Base-by-base conservation (phyloP, 2,797 vertebrate species). In the Pangasius djambal region DNA sequence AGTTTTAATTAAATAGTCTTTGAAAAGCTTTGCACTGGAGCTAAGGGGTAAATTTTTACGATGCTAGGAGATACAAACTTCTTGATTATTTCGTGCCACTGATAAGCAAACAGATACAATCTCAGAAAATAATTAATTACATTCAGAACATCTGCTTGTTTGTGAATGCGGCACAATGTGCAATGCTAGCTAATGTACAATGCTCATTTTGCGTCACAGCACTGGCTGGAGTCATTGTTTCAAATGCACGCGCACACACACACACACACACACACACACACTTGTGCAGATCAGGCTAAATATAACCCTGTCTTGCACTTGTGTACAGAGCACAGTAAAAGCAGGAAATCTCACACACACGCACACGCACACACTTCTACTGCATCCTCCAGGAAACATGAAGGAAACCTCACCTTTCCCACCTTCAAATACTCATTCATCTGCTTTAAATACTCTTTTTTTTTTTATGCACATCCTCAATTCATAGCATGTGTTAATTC, bases 381-480 rank as follows among this genome's bases (percentile, higher is more conserved):
- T 85, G 69, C 20, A 34, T 67, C 74, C 83, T 59, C n/a, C 61
- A 91, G 91, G 87, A 90, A 92, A 87, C 28, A 20, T 48, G 9
- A 59, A 83, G 89, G 87, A 90, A 91, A 59, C 86, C 81, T 59
- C 72, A 72, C 87, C 59, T 84, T 90, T 70, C 55, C 72, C 37
- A 18, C 37, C 7, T 63, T 89, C 81, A 88, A 67, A 74, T 20
- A 34, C 25, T 70, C 31, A 57, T 70, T 63, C 22, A 63, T 69
- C 48, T 20, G 8, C 31, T 25, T 40, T 48, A 31, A 50, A 75
- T 10, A 12, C 72, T 40, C 4, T 57, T 59, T 57, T 18, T 70
- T 34, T n/a, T n/a, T 59, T 81, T 55, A 31, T 55, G 20, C 57
- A 44, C 59, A 28, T 83, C 13, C 37, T 65, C 13, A 22, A 37